phyloP scores from a whole-genome alignment of 2,797 vertebrate species.

The Sylvilagus floridanus region DNA sequence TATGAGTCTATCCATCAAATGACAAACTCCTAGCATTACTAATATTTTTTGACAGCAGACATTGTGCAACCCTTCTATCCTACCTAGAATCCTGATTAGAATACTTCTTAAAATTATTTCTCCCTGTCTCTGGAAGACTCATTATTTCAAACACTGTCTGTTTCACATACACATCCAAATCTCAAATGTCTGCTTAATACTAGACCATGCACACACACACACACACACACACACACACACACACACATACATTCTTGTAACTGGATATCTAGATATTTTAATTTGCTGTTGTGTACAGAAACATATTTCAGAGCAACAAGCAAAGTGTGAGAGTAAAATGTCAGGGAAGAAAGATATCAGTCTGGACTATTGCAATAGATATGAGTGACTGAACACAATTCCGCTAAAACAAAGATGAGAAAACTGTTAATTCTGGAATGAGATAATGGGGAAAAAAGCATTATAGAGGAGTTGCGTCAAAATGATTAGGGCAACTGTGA shows the following conservation, averaged over 20 bases:
- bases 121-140: conserved; percentile 27
- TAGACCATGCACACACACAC: neutral
- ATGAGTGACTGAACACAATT: neutral
- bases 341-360: neutral
- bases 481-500: neutral
- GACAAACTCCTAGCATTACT: conserved; percentile 64
- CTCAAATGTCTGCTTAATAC: neutral
- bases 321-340: neutral
- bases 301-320: neutral
- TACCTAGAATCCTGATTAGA: conserved; percentile 51
- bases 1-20: conserved; percentile 77
- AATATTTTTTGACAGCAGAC: conserved; percentile 74
- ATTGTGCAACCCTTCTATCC: conserved; percentile 26
- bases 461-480: neutral
- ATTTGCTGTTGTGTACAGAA: neutral
- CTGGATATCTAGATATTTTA: neutral
- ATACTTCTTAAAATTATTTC: neutral
- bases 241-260: neutral
- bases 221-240: neutral
- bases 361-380: neutral
- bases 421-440: neutral
- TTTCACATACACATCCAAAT: neutral
- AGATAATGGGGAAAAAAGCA: neutral
- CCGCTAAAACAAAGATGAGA: neutral
- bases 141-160: conserved; percentile 8